Percentiles rank a stretch among this genome's conserved stretches.
These are phyloP conservation scores for Etheostoma perlongum DNA, from an alignment of 2,797 vertebrate genomes.

Conservation along the genomic window DNA sequence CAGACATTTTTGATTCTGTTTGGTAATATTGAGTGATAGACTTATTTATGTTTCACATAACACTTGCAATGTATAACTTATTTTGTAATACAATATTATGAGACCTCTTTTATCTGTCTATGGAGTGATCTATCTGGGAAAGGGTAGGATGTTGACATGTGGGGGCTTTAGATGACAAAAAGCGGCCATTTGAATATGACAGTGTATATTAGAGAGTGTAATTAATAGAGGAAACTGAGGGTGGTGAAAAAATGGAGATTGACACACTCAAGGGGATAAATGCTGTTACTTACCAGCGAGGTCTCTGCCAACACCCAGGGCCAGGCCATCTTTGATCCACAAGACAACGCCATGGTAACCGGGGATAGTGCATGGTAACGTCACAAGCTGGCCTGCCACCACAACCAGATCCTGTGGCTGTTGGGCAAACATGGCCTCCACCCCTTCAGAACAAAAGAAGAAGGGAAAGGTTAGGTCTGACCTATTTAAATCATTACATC, in stretches of 20 bases:
- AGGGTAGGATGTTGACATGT: conserved; percentile 38
- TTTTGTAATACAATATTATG: conserved; percentile 28
- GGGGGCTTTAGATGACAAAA: conserved; percentile 48
- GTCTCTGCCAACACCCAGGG: conserved; percentile 94
- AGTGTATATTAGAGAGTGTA: conserved; percentile 33
- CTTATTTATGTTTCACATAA: conserved; percentile 34
- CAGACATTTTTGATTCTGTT: conserved; percentile 36
- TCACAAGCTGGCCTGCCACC: conserved; percentile 94
- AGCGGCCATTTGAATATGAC: conserved; percentile 44
- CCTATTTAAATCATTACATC: not conserved
- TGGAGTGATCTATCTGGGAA: conserved; percentile 43
- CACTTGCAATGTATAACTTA: conserved; percentile 18
- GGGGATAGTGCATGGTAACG: conserved; percentile 93
- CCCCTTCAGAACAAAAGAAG: conserved; percentile 78
- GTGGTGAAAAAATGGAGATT: conserved; percentile 15
- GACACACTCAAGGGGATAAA: conserved; percentile 21
- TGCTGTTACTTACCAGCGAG: conserved; percentile 89
- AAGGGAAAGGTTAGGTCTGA: not conserved
- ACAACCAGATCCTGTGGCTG: conserved; percentile 98
- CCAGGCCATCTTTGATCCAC: conserved; percentile 98
- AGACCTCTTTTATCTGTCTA: conserved; percentile 31
- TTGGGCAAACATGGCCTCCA: conserved; percentile 93
- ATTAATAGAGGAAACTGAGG: conserved; percentile 38
- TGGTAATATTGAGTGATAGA: conserved; percentile 23
- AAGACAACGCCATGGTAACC: conserved; percentile 96